phyloP scores from a whole-genome alignment of 2,888 invertebrate species.

The Zygothrica quintamaculata region DNA sequence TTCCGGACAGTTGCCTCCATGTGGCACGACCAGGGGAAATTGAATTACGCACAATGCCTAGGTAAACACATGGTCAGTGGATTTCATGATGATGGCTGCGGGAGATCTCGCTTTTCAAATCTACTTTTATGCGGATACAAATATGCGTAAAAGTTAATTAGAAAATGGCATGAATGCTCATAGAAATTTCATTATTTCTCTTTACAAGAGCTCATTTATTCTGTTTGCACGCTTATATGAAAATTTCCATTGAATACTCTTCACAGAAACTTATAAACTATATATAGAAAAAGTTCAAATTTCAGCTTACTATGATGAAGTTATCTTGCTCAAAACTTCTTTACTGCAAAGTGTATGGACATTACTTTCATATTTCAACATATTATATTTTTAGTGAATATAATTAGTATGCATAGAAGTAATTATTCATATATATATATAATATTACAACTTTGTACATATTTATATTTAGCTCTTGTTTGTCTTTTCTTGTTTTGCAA shows the following conservation, averaged over 20 bases:
- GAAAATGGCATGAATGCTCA: slow-evolving; percentile 38
- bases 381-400: background rate
- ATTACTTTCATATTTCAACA: background rate
- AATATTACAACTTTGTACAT: slow-evolving; percentile 30
- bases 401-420: too few relatives aligned
- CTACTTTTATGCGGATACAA: slow-evolving; percentile 3
- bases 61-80: slow-evolving; percentile 52
- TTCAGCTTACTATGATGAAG: slow-evolving; percentile 29
- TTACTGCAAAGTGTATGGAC: slow-evolving; percentile 3
- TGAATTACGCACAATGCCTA: slow-evolving; percentile 67
- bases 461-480: too few relatives aligned
- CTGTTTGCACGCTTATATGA: slow-evolving; percentile 11
- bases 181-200: slow-evolving; percentile 7
- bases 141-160: slow-evolving; percentile 69
- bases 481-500: slow-evolving; percentile 3
- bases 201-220: background rate
- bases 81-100: slow-evolving; percentile 24
- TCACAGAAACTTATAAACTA: background rate
- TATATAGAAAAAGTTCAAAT: slow-evolving; percentile 6
- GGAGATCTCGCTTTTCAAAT: slow-evolving; percentile 24
- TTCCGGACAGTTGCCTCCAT: slow-evolving; percentile 65
- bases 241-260: slow-evolving; percentile 5
- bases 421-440: too few relatives aligned
- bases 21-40: slow-evolving; percentile 26
- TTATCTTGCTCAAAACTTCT: slow-evolving; percentile 9